Evolutionary conservation across 35 echinoderm and acorn worm genomes (phyloP), one percentile per base, ranked within the genome.

Genomic region (Hemicentrotus pulcherrimus): DNA sequence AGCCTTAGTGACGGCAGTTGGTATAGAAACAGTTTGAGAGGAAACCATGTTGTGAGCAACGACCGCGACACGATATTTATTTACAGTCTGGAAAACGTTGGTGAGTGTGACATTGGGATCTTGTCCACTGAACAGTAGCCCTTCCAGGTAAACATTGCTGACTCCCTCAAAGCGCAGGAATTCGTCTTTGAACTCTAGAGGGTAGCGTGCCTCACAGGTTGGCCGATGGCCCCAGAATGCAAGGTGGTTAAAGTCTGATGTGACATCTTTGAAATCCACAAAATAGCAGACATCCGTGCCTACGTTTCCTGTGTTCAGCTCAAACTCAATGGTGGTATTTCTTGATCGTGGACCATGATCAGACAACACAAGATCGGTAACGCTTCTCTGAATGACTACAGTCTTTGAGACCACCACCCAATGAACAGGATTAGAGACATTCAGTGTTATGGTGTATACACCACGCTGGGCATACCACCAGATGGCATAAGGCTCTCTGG

Each of bases 231-330:
- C 98, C 96, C 94, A 94, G 47, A 95, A 96, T 10, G 91, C 94
- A 45, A 95, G 91, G 30, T 48, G 46, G 94, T 95, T 96, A 47
- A 91, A 93, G 28, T 95, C 96, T 4, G 97, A 99, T 2, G 60
- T 90, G 28, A 93, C 46, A 95, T 99, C 98, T n/a, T 88, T 70
- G 92, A 97, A 99, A 88, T 99, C 94, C 4, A 97, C 95, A 89
- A 94, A 96, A 31, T 99, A 99, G 59, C 98, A 99, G 12, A 95
- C 98, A 65, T 99, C 98, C 9, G 98, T 99, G 11, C 96, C 96
- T 30, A 97, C 96, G 31, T 96, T 97, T 10, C 98, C 98, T 9
- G 97, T 96, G 71, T 97, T 48, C 15, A 99, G 94, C 85, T 97
- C 94, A 93, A 97, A 99, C 47, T 96, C 96, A 12, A 97, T 96